Evolutionary conservation across 2,797 vertebrate species (phyloP).

Genomic region (Sebastes steindachneri): DNA sequence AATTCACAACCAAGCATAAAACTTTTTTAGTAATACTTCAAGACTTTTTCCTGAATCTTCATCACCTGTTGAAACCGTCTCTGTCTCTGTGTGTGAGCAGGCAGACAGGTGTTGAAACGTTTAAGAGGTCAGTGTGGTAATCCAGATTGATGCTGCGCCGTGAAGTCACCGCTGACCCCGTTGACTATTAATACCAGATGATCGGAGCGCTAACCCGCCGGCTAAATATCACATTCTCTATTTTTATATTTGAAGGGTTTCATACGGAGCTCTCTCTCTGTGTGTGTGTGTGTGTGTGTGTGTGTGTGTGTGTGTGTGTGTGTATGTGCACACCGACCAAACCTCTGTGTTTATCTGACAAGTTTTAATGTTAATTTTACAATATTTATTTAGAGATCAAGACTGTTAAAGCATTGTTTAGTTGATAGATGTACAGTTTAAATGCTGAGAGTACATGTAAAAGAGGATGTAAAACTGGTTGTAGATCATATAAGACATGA

Average conservation of each 20-base stretch:
- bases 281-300: too few relatives aligned
- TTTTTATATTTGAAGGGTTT: conserved; percentile 40
- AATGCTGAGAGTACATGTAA: too few relatives aligned
- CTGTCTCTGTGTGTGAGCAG: background rate
- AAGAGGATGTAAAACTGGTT: background rate
- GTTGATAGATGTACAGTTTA: fast-evolving
- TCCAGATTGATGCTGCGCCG: conserved; percentile 53
- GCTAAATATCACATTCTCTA: conserved; percentile 57
- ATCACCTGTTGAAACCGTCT: background rate
- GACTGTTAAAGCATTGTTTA: too few relatives aligned
- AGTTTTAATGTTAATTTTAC: background rate
- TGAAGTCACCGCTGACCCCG: conserved; percentile 63
- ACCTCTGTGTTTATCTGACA: background rate
- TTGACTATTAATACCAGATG: conserved; percentile 68
- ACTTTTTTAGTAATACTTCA: background rate
- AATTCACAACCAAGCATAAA: too few relatives aligned
- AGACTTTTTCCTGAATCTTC: background rate
- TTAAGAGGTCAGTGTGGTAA: conserved; percentile 49
- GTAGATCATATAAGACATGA: background rate
- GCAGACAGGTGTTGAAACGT: conserved; percentile 58
- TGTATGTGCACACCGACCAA: background rate
- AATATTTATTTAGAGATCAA: too few relatives aligned
- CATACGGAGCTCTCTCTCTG: background rate
- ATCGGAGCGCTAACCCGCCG: conserved; percentile 31
- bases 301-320: background rate